Conservation (phyloP, 2,888 invertebrate genomes). For the Parnassius mnemosyne region DNA sequence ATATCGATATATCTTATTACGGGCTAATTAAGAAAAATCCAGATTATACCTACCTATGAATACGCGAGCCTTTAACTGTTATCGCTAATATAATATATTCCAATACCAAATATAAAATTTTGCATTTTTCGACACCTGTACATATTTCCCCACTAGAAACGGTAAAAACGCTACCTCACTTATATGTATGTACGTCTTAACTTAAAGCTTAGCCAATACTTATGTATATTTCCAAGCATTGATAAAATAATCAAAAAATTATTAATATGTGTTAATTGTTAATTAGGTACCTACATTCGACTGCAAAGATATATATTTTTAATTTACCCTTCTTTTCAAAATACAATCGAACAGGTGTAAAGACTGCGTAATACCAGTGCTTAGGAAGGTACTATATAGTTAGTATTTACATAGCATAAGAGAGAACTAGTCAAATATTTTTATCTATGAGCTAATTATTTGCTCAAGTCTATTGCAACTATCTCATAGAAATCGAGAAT, state of each 20-base stretch:
- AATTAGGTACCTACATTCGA: slow-evolving; percentile 30
- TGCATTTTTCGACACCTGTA: slow-evolving; percentile 71
- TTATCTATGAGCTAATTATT: slow-evolving; percentile 58
- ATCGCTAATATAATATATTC: slow-evolving; percentile 44
- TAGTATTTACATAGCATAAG: slow-evolving; percentile 59
- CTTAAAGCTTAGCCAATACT: slow-evolving; percentile 73
- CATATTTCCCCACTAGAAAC: slow-evolving; percentile 76
- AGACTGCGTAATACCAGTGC: slow-evolving; percentile 75
- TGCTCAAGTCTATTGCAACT: slow-evolving; percentile 48
- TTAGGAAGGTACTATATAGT: slow-evolving; percentile 57
- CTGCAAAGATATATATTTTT: background rate
- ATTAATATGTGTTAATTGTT: slow-evolving; percentile 23
- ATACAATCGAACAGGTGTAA: slow-evolving; percentile 49
- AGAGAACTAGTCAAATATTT: slow-evolving; percentile 75
- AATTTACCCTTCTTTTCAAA: slow-evolving; percentile 15
- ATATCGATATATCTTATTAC: slow-evolving; percentile 51
- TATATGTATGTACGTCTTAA: slow-evolving; percentile 54
- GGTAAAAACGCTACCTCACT: slow-evolving; percentile 80
- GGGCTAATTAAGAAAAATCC: slow-evolving; percentile 43
- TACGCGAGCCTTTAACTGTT: slow-evolving; percentile 40
- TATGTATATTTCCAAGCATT: slow-evolving; percentile 39
- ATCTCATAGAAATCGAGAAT: slow-evolving; percentile 18
- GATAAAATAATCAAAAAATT: slow-evolving; percentile 21
- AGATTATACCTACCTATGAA: slow-evolving; percentile 33
- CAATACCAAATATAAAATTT: slow-evolving; percentile 60